phyloP scores from a whole-genome alignment of 1,140 invertebrate genomes.

The Eueides isabella region DNA sequence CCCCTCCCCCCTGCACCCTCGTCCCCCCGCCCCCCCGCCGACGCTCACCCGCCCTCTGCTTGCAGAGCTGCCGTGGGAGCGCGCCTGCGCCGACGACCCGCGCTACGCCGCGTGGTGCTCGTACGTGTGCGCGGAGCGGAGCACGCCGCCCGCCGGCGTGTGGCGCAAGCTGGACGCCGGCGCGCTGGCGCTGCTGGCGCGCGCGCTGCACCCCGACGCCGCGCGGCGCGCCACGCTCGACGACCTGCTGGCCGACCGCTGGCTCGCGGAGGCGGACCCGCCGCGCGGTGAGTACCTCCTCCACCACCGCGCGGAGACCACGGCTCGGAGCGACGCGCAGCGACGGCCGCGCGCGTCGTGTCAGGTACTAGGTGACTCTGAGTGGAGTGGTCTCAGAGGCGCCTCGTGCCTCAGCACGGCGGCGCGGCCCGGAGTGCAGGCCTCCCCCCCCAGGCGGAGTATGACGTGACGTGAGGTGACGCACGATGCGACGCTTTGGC shows the following conservation, averaged over 20 bases:
- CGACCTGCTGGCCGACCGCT: conserved; percentile 90
- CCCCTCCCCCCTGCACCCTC: neutral
- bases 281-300: neutral
- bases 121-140: conserved; percentile 83
- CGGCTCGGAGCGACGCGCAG: neutral
- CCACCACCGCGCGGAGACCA: too few relatives aligned
- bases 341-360: conserved; percentile 53
- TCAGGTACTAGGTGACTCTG: conserved; percentile 94
- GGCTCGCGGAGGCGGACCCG: conserved; percentile 81
- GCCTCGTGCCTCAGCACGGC: conserved; percentile 62
- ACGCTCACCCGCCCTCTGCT: neutral
- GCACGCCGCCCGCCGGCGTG: conserved; percentile 81
- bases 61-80: conserved; percentile 95
- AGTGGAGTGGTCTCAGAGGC: conserved; percentile 82
- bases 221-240: conserved; percentile 85
- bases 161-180: conserved; percentile 93
- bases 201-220: conserved; percentile 87
- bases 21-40: neutral
- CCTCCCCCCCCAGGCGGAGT: neutral
- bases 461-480: neutral
- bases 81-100: conserved; percentile 86
- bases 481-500: conserved; percentile 89
- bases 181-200: conserved; percentile 88
- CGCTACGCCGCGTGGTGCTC: conserved; percentile 91
- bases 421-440: conserved; percentile 15